Evolutionary conservation across 1,140 invertebrate genomes (phyloP).

Genomic region (Drosophila tani): DNA sequence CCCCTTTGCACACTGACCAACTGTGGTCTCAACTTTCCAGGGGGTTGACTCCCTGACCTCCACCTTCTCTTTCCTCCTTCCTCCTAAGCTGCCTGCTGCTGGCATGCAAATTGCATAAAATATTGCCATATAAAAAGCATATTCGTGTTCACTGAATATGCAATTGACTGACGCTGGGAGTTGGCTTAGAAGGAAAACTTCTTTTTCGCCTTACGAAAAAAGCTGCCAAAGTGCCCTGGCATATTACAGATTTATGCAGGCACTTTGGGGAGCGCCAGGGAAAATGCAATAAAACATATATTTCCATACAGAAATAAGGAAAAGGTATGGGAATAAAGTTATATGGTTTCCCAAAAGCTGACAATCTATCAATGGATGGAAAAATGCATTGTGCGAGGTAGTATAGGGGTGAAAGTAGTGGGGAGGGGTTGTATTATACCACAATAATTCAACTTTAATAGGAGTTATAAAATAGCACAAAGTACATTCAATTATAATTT

Average conservation of each 20-base stretch:
- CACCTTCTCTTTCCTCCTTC: background rate
- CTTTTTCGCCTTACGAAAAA: conserved; percentile 17
- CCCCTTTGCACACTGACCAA: conserved; percentile 53
- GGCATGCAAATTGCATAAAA: conserved; percentile 80
- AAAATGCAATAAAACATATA: conserved; percentile 41
- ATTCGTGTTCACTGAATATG: conserved; percentile 80
- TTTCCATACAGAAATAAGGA: conserved; percentile 1
- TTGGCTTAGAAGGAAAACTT: conserved; percentile 34
- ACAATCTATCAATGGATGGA: conserved; percentile 24
- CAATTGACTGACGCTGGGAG: conserved; percentile 55
- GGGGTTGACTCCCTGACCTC: conserved; percentile 31
- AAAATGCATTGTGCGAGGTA: conserved; percentile 4
- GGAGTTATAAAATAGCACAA: background rate
- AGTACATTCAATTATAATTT: background rate
- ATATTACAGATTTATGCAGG: conserved; percentile 50
- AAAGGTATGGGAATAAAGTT: background rate
- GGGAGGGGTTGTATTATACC: no score
- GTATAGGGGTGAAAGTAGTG: background rate
- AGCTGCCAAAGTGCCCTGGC: conserved; percentile 33
- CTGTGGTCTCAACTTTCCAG: conserved; percentile 66
- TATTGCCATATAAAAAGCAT: conserved; percentile 77
- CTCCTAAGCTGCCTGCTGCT: conserved; percentile 47
- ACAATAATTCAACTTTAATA: no score
- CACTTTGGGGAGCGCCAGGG: conserved; percentile 21
- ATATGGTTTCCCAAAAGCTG: conserved; percentile 10